These are phyloP conservation scores for Andrena camellia DNA, from an alignment of 2,888 invertebrate species.

Conservation along the genomic window DNA sequence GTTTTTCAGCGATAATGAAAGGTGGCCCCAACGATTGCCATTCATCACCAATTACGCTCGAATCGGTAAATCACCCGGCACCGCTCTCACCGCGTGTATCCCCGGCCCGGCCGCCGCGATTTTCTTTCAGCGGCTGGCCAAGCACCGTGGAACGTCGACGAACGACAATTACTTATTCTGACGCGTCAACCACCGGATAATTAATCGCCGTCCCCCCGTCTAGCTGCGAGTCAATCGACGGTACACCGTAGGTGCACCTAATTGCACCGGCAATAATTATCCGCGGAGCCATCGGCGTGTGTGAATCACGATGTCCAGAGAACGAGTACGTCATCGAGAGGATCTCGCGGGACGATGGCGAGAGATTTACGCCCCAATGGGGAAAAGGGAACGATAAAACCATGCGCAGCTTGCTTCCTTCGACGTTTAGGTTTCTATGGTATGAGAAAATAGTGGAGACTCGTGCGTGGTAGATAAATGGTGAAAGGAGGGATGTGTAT, in stretches of 20 bases:
- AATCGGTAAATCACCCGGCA: constrained; percentile 68
- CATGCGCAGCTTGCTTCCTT: not conserved
- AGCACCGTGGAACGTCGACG: constrained; percentile 36
- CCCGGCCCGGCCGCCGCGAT: constrained; percentile 15
- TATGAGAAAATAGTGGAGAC: not conserved
- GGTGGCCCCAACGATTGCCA: constrained; percentile 37
- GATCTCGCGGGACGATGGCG: constrained; percentile 20
- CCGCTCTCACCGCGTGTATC: constrained; percentile 19
- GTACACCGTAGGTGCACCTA: constrained; percentile 41
- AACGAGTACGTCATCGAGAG: constrained; percentile 45
- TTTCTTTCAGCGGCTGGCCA: constrained; percentile 40
- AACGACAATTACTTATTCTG: constrained; percentile 71
- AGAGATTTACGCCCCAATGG: constrained; percentile 36
- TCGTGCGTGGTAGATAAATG: not conserved
- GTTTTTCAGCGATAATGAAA: constrained; percentile 61
- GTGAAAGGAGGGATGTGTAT: not conserved
- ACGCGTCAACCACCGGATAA: constrained; percentile 71
- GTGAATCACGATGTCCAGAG: constrained; percentile 53
- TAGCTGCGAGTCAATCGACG: constrained; percentile 50
- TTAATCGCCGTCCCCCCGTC: constrained; percentile 57
- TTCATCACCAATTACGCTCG: constrained; percentile 67
- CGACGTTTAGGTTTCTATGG: constrained; percentile 1
- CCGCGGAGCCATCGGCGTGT: constrained; percentile 46
- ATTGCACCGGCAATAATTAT: constrained; percentile 62
- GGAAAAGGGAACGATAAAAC: constrained; percentile 30